phyloP scores from a whole-genome alignment of 2,797 vertebrate species.

The Manis pentadactyla region DNA sequence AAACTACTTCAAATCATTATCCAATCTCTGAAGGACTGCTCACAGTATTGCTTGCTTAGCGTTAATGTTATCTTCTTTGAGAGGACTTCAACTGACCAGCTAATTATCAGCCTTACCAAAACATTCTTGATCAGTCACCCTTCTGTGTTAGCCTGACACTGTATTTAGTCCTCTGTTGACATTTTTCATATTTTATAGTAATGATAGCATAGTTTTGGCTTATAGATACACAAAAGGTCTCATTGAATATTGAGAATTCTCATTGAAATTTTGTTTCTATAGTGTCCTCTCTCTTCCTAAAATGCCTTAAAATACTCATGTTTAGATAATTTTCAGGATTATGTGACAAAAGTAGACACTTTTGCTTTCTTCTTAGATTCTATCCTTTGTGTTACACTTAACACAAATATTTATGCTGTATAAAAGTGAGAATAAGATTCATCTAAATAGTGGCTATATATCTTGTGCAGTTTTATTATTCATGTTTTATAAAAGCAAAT shows the following conservation, averaged over 20 bases:
- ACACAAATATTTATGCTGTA: background rate
- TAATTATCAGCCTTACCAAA: background rate
- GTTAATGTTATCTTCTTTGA: conserved; percentile 34
- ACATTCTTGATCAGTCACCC: background rate
- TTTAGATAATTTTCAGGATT: background rate
- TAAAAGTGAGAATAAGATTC: background rate
- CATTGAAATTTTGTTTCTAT: background rate
- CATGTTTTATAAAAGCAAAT: background rate
- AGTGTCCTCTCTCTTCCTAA: background rate
- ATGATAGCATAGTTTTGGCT: background rate
- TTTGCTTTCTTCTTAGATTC: background rate
- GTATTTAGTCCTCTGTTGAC: background rate
- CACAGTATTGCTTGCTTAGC: conserved; percentile 48
- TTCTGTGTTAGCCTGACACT: background rate
- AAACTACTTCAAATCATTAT: conserved; percentile 54
- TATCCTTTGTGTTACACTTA: background rate
- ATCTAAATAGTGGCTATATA: background rate
- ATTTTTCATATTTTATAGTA: conserved; percentile 2
- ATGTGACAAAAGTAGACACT: background rate
- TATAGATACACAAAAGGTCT: background rate
- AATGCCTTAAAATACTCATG: background rate
- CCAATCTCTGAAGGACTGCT: conserved; percentile 45
- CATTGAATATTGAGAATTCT: background rate
- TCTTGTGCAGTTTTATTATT: background rate
- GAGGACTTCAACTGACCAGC: background rate